These are phyloP conservation scores for Cladopsammia gracilis DNA, from an alignment of 64 coral and sea anemone species.

Conservation along the genomic window DNA sequence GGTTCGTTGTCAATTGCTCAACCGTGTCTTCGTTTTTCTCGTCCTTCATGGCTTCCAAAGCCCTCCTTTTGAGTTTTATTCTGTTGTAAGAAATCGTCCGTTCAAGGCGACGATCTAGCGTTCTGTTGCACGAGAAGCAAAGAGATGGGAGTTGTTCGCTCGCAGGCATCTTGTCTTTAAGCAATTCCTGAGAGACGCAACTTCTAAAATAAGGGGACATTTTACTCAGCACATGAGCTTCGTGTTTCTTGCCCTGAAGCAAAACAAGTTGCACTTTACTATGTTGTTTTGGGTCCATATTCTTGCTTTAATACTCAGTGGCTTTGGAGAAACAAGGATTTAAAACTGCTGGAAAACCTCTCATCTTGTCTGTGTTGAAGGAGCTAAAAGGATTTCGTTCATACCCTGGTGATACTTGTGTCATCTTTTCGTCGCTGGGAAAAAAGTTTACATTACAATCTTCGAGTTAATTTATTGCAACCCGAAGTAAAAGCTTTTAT, in stretches of 20 bases:
- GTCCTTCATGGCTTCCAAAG: background rate
- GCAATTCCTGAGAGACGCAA: slow-evolving; percentile 26
- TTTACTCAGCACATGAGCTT: slow-evolving; percentile 2
- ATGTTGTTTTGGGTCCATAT: background rate
- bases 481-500: too few relatives aligned
- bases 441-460: background rate
- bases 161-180: background rate
- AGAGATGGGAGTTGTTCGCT: slow-evolving; percentile 16
- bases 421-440: background rate
- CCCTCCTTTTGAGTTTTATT: slow-evolving; percentile 43
- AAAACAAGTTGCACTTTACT: background rate
- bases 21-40: background rate
- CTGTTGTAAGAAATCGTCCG: slow-evolving; percentile 41
- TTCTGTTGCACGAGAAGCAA: slow-evolving; percentile 3
- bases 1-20: background rate
- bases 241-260: background rate
- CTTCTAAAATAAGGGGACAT: slow-evolving; percentile 45
- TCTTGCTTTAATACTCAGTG: background rate
- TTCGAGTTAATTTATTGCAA: background rate
- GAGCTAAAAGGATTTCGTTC: background rate
- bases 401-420: background rate
- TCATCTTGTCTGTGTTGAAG: background rate
- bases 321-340: background rate
- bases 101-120: slow-evolving; percentile 22
- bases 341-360: background rate